Evolutionary conservation across 1,140 invertebrate species (phyloP).

Genomic region (Halesus radiatus): DNA sequence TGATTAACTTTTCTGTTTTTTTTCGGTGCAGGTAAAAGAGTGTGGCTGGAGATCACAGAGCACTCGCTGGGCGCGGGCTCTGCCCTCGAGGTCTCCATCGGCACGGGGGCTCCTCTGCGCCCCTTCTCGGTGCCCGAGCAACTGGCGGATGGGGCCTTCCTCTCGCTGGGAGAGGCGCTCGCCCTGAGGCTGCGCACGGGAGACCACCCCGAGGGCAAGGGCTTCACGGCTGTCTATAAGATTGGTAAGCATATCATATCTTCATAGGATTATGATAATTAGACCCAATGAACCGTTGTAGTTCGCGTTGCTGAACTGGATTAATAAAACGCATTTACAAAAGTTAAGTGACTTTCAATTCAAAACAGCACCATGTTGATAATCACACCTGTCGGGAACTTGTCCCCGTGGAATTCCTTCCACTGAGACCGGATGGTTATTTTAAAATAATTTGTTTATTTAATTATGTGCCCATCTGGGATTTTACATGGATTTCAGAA

Average conservation of each 20-base stretch:
- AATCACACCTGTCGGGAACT: too few relatives aligned
- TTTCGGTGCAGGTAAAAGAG: slow-evolving; percentile 68
- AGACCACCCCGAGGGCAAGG: slow-evolving; percentile 70
- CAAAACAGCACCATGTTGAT: too few relatives aligned
- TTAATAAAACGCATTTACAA: too few relatives aligned
- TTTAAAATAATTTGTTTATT: too few relatives aligned
- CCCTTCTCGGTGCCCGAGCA: slow-evolving; percentile 69
- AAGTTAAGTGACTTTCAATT: too few relatives aligned
- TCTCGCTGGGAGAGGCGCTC: slow-evolving; percentile 73
- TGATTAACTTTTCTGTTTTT: slow-evolving; percentile 33
- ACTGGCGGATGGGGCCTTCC: slow-evolving; percentile 73
- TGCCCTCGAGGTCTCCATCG: slow-evolving; percentile 71
- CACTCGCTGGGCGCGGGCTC: slow-evolving; percentile 73
- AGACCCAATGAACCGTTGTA: too few relatives aligned
- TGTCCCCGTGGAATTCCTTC: too few relatives aligned
- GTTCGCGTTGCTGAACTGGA: too few relatives aligned
- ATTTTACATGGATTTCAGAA: too few relatives aligned
- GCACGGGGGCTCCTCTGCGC: slow-evolving; percentile 65
- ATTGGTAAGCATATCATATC: slow-evolving; percentile 64
- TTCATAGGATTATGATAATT: too few relatives aligned
- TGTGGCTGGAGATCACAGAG: slow-evolving; percentile 77
- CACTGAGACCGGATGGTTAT: too few relatives aligned
- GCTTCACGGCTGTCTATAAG: slow-evolving; percentile 75
- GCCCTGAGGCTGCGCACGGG: slow-evolving; percentile 72
- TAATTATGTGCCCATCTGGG: too few relatives aligned